Evolutionary conservation across 2,888 invertebrate genomes (phyloP), one percentile per base, ranked within the genome.

Genomic region (Volucella inflata): DNA sequence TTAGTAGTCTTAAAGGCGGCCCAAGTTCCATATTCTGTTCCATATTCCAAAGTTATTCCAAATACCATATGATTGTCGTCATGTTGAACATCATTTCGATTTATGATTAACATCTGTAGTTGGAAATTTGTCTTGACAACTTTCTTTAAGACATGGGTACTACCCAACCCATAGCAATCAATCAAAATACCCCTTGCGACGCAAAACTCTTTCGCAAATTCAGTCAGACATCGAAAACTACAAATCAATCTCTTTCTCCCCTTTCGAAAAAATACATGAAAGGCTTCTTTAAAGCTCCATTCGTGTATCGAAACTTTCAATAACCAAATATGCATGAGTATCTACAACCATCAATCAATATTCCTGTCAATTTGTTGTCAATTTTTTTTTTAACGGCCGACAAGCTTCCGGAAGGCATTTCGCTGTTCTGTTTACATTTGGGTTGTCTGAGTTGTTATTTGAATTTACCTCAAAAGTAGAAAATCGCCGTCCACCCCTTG

Each of bases 291-390:
- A 42, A 40, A 40, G 1, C 40, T 53, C 53, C 64, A 50, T 30
- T 17, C 17, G 2, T 17, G 12, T 40, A 40, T 10, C 17, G 40
- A 21, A 53, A 42, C 42, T 40, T 51, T 67, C 14, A 51, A 51
- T 51, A 53, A 42, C 14, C 14, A 30, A 21, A 53, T 30, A 30
- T 30, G 30, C n/a, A n/a, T n/a, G n/a, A n/a, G n/a, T 53, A 44
- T 67, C 53, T 21, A 21, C 51, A 42, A 8, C 51, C 76, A 81
- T 81, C 70, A 76, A 76, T 81, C 81, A 81, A 81, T 70, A 59
- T 76, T 70, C 57, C 14, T 51, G 59, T 30, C 68, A 64, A 21
- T 21, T 59, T 46, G 70, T 44, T 65, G 76, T 76, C 74, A 60
- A 14, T 12, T 40, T 42, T 70, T 42, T 70, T 74, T 59, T 62